phyloP scores from a whole-genome alignment of 2,888 invertebrate genomes.

The Cactoblastis cactorum region DNA sequence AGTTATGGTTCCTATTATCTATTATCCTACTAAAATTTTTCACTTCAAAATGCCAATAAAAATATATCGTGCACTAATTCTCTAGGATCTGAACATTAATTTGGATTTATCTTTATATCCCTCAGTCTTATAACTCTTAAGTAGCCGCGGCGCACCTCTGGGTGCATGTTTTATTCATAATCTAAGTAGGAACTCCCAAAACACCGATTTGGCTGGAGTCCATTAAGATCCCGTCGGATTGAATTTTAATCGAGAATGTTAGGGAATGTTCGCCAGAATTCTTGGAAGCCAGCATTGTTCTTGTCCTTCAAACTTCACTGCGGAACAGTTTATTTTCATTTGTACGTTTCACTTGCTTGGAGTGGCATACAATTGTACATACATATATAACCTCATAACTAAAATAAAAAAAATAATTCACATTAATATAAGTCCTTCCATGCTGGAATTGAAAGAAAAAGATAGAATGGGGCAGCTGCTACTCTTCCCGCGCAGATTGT shows the following conservation, averaged over 20 bases:
- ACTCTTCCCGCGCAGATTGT: too few species aligned
- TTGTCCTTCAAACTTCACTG: not conserved
- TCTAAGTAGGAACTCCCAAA: slow-evolving; percentile 54
- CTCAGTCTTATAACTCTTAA: slow-evolving; percentile 38
- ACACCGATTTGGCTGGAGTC: slow-evolving; percentile 58
- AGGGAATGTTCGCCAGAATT: slow-evolving; percentile 1
- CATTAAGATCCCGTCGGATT: slow-evolving; percentile 52
- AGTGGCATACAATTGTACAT: not conserved
- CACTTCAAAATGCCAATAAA: too few species aligned
- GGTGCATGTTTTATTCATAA: slow-evolving; percentile 67
- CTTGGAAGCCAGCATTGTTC: not conserved
- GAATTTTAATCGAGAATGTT: slow-evolving; percentile 45
- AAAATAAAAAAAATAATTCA: too few species aligned
- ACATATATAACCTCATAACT: too few species aligned
- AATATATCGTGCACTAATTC: too few species aligned
- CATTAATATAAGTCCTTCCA: too few species aligned
- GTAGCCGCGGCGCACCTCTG: slow-evolving; percentile 23
- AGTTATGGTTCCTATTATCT: too few species aligned
- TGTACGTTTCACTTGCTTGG: not conserved
- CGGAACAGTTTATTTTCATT: not conserved
- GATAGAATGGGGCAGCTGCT: too few species aligned
- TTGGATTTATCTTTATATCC: slow-evolving; percentile 23
- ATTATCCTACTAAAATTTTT: too few species aligned
- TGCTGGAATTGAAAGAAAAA: too few species aligned
- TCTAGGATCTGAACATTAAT: slow-evolving; percentile 25